Evolutionary conservation across 1,140 invertebrate genomes (phyloP).

Genomic region (Magallana angulata): DNA sequence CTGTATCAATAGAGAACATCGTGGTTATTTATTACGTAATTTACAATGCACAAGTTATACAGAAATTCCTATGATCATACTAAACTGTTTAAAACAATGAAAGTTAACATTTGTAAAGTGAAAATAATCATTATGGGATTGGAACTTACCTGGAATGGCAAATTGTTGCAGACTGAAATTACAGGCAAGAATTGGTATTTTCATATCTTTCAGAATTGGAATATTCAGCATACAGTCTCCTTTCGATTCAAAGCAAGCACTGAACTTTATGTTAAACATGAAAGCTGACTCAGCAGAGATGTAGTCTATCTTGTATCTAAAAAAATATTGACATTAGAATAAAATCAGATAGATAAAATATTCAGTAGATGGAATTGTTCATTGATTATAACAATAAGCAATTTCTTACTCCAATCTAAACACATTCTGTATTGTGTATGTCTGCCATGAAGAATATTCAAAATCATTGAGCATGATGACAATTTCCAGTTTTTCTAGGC

Average conservation of each 20-base stretch:
- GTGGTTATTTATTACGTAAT: too few relatives aligned
- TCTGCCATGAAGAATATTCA: conserved; percentile 25
- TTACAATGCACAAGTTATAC: too few relatives aligned
- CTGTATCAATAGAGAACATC: background rate
- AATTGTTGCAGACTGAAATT: background rate
- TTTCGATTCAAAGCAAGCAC: conserved; percentile 52
- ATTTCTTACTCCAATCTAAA: conserved; percentile 23
- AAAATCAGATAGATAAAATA: background rate
- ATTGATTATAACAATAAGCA: background rate
- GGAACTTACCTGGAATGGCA: conserved; percentile 31
- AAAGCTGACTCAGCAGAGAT: conserved; percentile 43
- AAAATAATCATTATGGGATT: too few relatives aligned
- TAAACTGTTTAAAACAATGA: too few relatives aligned
- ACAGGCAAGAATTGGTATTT: background rate
- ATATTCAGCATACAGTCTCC: conserved; percentile 33
- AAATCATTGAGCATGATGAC: conserved; percentile 49
- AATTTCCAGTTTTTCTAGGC: conserved; percentile 52
- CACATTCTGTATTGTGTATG: conserved; percentile 41
- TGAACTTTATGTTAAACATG: conserved; percentile 50
- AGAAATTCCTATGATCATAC: too few relatives aligned
- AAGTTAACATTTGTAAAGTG: too few relatives aligned
- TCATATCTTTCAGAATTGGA: conserved; percentile 1
- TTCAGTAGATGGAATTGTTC: background rate
- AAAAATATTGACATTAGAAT: background rate
- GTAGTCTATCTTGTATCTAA: conserved; percentile 55